phyloP scores from a whole-genome alignment of 2,113 vertebrate species.

The Seriola quinqueradiata region DNA sequence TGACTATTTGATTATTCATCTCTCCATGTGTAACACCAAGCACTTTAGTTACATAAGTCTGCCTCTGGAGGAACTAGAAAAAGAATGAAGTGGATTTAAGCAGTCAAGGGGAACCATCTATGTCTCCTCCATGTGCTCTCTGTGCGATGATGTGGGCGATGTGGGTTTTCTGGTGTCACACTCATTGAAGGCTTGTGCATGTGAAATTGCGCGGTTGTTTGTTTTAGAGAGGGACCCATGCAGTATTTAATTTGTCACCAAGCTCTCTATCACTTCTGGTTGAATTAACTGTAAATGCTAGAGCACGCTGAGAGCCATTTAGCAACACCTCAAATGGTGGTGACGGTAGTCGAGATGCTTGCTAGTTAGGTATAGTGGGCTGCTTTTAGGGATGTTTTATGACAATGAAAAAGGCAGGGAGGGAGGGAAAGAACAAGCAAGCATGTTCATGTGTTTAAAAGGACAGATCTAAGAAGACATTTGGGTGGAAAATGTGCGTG shows the following conservation, averaged over 20 bases:
- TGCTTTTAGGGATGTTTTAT: conserved; percentile 8
- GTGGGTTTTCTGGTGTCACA: conserved; percentile 32
- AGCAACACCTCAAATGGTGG: background rate
- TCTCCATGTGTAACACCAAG: conserved; percentile 66
- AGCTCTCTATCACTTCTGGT: conserved; percentile 26
- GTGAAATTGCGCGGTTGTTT: background rate
- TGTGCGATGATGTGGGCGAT: conserved; percentile 54
- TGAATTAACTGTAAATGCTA: background rate
- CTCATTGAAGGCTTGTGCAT: background rate
- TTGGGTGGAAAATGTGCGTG: background rate
- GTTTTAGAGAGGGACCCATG: conserved; percentile 16
- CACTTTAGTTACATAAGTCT: conserved; percentile 77
- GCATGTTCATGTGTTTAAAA: background rate
- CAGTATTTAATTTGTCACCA: conserved; percentile 47
- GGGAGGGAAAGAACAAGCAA: background rate
- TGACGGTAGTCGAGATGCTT: background rate
- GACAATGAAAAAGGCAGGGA: background rate
- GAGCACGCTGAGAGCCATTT: background rate
- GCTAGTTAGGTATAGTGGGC: background rate
- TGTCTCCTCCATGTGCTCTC: conserved; percentile 42
- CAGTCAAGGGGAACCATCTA: conserved; percentile 55
- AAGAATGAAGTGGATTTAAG: conserved; percentile 68
- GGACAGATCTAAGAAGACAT: background rate
- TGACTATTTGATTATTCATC: conserved; percentile 75
- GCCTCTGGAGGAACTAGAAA: conserved; percentile 60